Evolutionary conservation across 2,797 vertebrate species (phyloP).

Genomic region (Bradypodion pumilum): DNA sequence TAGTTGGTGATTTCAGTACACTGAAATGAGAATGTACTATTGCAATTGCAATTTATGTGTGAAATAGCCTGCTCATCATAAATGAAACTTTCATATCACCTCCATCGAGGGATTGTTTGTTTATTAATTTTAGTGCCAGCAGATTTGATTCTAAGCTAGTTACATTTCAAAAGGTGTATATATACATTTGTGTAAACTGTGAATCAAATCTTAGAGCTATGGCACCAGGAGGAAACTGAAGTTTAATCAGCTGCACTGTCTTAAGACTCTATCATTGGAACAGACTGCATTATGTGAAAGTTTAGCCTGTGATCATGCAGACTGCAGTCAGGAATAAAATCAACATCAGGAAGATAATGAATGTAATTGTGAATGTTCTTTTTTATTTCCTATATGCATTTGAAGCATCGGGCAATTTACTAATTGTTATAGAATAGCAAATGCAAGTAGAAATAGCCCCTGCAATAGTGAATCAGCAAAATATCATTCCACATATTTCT

Average conservation of each 20-base stretch:
- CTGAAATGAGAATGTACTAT: not conserved
- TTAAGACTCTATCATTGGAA: not conserved
- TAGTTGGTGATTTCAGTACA: not conserved
- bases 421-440: not conserved
- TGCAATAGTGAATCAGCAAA: not conserved
- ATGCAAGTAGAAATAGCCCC: not conserved
- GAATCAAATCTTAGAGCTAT: not conserved
- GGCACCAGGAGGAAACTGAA: not conserved
- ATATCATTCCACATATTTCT: not conserved
- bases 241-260: not conserved
- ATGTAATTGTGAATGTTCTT: not conserved
- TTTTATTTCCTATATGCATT: not conserved
- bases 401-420: not conserved
- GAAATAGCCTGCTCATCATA: not conserved
- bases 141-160: not conserved
- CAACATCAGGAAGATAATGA: not conserved
- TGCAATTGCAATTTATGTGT: not conserved
- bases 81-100: not conserved
- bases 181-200: not conserved
- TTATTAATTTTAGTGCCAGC: not conserved
- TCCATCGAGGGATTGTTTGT: not conserved
- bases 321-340: not conserved
- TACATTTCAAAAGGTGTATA: not conserved
- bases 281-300: not conserved
- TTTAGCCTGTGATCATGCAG: not conserved